These are phyloP conservation scores for Lordiphosa clarofinis DNA, from an alignment of 1,140 invertebrate genomes.

Conservation along the genomic window DNA sequence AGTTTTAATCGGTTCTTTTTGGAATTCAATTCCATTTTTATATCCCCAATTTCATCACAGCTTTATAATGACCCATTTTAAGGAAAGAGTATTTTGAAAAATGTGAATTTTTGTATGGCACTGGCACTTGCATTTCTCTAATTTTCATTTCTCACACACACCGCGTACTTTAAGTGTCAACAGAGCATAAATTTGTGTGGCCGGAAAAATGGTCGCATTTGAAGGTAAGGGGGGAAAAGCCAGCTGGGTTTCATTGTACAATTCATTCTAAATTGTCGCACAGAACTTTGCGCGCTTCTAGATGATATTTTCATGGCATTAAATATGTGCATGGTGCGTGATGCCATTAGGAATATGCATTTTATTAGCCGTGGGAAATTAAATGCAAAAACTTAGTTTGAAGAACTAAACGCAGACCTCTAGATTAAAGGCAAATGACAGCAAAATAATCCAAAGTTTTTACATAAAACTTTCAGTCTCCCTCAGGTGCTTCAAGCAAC, in stretches of 20 bases:
- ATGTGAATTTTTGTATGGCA: not conserved
- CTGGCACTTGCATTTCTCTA: constrained; percentile 17
- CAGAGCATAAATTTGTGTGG: constrained; percentile 45
- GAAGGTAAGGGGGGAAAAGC: not conserved
- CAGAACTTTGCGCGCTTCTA: constrained; percentile 7
- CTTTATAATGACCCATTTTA: too few species aligned
- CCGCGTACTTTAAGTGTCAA: constrained; percentile 45
- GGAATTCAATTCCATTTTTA: too few species aligned
- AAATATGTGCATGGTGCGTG: constrained; percentile 6
- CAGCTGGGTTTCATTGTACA: not conserved
- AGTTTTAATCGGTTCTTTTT: too few species aligned
- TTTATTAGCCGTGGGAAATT: too few species aligned
- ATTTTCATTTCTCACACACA: constrained; percentile 21
- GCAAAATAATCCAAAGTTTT: too few species aligned
- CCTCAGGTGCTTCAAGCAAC: too few species aligned
- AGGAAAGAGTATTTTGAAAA: not conserved
- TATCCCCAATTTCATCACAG: too few species aligned
- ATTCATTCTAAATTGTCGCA: not conserved
- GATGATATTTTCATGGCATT: constrained; percentile 7
- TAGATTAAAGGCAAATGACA: too few species aligned
- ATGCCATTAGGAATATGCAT: constrained; percentile 10
- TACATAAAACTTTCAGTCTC: too few species aligned
- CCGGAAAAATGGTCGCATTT: constrained; percentile 22
- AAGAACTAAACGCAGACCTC: too few species aligned
- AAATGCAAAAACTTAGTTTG: too few species aligned